These are phyloP conservation scores for Alectura lathami DNA, from an alignment of 2,113 vertebrate species.

Conservation along the genomic window DNA sequence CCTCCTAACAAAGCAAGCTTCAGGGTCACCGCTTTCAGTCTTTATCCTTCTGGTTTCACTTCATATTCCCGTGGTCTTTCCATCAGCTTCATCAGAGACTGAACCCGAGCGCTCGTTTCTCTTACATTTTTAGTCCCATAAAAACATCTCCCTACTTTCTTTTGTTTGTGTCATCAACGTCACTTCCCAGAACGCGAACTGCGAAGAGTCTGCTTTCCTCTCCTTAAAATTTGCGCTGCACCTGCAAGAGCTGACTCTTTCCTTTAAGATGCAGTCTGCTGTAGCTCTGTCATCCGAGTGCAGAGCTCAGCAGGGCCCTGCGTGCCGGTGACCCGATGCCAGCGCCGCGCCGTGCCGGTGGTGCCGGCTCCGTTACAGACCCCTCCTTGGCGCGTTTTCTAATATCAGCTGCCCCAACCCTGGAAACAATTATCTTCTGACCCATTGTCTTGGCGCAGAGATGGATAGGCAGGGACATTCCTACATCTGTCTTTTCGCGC, in stretches of 20 bases:
- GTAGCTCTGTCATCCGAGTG: neutral
- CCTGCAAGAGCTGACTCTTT: neutral
- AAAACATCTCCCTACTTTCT: neutral
- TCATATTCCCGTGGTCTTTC: neutral
- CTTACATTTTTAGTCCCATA: neutral
- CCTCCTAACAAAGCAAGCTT: neutral
- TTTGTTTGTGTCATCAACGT: neutral
- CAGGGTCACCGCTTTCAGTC: neutral
- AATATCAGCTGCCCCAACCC: neutral
- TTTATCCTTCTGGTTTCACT: neutral
- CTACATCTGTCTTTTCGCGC: constrained; percentile 50
- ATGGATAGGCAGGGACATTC: neutral
- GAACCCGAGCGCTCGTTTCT: neutral
- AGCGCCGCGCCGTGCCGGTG: too few species aligned
- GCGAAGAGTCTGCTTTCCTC: neutral
- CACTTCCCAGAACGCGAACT: neutral
- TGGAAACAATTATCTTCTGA: neutral
- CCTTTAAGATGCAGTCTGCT: neutral
- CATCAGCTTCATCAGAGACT: neutral
- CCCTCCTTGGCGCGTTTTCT: neutral
- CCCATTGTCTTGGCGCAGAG: constrained; percentile 15
- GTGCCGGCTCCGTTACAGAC: neutral
- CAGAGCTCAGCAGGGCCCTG: neutral
- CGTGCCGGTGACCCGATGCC: too few species aligned
- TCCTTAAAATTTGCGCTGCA: neutral